Conservation (phyloP, 2,888 invertebrate genomes). For the Drosophila formosana region DNA sequence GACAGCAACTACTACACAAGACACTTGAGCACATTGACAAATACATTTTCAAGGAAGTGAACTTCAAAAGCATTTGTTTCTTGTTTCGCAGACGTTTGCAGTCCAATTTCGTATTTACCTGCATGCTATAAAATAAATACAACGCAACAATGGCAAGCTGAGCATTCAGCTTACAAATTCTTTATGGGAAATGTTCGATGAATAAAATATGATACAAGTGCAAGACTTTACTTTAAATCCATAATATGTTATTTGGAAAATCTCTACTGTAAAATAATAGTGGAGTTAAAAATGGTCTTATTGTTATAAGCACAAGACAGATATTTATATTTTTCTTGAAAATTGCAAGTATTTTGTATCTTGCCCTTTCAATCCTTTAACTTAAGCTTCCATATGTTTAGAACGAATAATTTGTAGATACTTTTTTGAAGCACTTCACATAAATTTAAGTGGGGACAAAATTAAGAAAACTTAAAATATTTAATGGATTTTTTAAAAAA, state of each 20-base stretch:
- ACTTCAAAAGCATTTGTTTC: conserved; percentile 52
- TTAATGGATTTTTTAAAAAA: too few relatives aligned
- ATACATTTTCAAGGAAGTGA: conserved; percentile 61
- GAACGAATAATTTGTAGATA: too few relatives aligned
- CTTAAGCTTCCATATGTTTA: too few relatives aligned
- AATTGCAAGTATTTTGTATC: too few relatives aligned
- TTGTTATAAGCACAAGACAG: too few relatives aligned
- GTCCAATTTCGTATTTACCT: conserved; percentile 34
- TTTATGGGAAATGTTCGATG: conserved; percentile 6
- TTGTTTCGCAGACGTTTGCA: conserved; percentile 46
- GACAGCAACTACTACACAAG: conserved; percentile 26
- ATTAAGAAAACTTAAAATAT: too few relatives aligned
- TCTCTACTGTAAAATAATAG: neutral
- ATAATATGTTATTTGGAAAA: neutral
- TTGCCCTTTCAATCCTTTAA: too few relatives aligned
- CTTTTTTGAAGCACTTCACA: too few relatives aligned
- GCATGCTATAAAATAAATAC: conserved; percentile 20
- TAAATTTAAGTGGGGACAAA: too few relatives aligned
- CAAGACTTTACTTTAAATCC: neutral
- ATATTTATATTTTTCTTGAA: too few relatives aligned
- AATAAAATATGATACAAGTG: neutral
- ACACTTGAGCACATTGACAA: conserved; percentile 67
- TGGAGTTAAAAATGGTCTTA: neutral
- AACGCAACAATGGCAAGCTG: conserved; percentile 7
- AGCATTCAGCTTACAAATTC: conserved; percentile 1